phyloP scores from a whole-genome alignment of 1,140 invertebrate genomes.

The Tetramorium parvispinum region DNA sequence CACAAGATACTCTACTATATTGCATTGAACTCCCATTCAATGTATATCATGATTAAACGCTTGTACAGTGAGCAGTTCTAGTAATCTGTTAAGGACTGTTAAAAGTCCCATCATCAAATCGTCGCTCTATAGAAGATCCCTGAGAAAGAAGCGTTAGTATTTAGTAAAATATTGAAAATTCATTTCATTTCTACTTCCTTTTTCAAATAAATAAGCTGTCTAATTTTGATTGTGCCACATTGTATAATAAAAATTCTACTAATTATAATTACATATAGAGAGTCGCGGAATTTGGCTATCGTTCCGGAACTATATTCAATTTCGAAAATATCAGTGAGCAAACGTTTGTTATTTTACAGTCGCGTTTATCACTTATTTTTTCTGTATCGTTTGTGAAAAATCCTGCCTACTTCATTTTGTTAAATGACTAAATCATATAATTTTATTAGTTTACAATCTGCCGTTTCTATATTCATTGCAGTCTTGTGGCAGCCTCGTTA shows the following conservation, averaged over 20 bases:
- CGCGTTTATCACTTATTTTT: conserved; percentile 15
- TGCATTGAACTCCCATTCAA: conserved; percentile 22
- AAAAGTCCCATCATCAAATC: conserved; percentile 23
- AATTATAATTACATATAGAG: neutral
- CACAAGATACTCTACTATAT: neutral
- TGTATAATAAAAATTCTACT: conserved; percentile 23
- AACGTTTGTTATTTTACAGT: conserved; percentile 42
- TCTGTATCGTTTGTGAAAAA: neutral
- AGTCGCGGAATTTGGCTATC: neutral
- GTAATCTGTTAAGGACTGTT: conserved; percentile 6
- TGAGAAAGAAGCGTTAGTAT: conserved; percentile 68
- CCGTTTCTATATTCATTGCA: conserved; percentile 1
- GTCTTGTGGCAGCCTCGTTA: neutral
- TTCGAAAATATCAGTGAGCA: conserved; percentile 37
- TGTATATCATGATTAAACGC: neutral
- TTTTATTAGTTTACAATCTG: conserved; percentile 37
- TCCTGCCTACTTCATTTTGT: neutral
- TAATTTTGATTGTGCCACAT: conserved; percentile 37
- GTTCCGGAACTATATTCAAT: conserved; percentile 11
- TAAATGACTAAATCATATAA: conserved; percentile 1
- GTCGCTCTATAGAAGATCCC: conserved; percentile 66
- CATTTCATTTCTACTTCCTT: neutral
- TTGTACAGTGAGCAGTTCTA: conserved; percentile 13
- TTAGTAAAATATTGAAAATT: conserved; percentile 44
- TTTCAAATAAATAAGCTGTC: neutral